Conservation (phyloP, 2,888 invertebrate species). For the Drosophila heteroneura region DNA sequence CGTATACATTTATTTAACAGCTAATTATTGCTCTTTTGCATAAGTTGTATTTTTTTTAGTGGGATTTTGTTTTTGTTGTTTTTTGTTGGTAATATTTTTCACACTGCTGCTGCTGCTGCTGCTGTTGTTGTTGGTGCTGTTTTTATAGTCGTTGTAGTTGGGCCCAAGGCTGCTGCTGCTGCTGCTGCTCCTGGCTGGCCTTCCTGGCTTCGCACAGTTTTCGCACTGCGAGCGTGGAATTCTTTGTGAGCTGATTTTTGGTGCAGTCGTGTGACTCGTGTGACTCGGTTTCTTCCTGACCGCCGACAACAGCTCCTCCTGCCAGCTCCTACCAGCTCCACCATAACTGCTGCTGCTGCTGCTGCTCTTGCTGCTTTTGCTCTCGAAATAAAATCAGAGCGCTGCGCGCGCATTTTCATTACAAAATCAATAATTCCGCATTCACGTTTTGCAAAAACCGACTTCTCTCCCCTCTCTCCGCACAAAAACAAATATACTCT, state of each 20-base stretch:
- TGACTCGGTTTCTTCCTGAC: conserved; percentile 66
- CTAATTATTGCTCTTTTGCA: conserved; percentile 26
- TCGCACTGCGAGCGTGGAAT: conserved; percentile 48
- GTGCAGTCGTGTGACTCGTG: conserved; percentile 27
- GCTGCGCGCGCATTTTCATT: conserved; percentile 81
- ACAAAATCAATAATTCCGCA: conserved; percentile 80
- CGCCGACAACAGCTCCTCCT: conserved; percentile 70
- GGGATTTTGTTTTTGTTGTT: background rate
- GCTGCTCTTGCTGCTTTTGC: conserved; percentile 14
- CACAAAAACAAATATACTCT: background rate
- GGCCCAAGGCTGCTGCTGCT: conserved; percentile 32
- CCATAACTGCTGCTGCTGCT: conserved; percentile 12
- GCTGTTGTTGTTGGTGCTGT: conserved; percentile 17
- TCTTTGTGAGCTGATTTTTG: conserved; percentile 17
- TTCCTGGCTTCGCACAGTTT: conserved; percentile 57
- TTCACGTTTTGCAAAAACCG: conserved; percentile 46
- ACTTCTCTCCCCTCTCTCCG: background rate
- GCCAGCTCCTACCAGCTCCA: background rate
- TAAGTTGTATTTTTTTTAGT: conserved; percentile 5
- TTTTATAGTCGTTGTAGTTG: conserved; percentile 20
- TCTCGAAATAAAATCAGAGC: conserved; percentile 74
- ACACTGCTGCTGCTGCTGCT: conserved; percentile 23
- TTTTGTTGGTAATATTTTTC: conserved; percentile 3
- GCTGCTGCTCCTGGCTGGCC: conserved; percentile 32
- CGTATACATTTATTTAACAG: conserved; percentile 8